phyloP scores from a whole-genome alignment of 2,888 invertebrate species.

The Xestia sexstrigata region DNA sequence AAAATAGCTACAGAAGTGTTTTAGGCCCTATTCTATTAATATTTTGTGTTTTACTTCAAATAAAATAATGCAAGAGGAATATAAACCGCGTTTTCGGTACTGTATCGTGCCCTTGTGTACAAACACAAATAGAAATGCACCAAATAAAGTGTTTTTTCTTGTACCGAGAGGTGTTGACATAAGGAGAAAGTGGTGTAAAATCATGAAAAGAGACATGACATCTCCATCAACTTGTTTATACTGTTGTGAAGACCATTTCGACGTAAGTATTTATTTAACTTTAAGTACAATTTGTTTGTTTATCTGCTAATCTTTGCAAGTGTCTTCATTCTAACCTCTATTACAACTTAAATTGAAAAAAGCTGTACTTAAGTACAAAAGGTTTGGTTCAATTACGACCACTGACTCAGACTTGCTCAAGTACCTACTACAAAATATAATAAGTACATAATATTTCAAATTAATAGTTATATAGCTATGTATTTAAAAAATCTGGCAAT shows the following conservation, averaged over 20 bases:
- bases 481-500: background rate
- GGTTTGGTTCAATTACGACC: background rate
- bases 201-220: background rate
- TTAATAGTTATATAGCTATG: background rate
- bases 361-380: too few relatives aligned
- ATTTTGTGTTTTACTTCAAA: background rate
- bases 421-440: too few relatives aligned
- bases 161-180: background rate
- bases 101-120: background rate
- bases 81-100: background rate
- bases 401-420: background rate
- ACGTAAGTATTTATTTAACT: too few relatives aligned
- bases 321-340: too few relatives aligned
- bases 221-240: background rate
- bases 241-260: too few relatives aligned
- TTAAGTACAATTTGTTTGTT: too few relatives aligned
- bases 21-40: background rate
- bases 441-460: too few relatives aligned
- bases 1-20: background rate
- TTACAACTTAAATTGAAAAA: background rate
- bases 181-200: conserved; percentile 6
- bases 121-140: background rate
- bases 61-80: background rate
- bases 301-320: too few relatives aligned
- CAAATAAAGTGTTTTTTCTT: conserved; percentile 11